Evolutionary conservation across 2,888 invertebrate species (phyloP).

Genomic region (Drosophila prolongata): DNA sequence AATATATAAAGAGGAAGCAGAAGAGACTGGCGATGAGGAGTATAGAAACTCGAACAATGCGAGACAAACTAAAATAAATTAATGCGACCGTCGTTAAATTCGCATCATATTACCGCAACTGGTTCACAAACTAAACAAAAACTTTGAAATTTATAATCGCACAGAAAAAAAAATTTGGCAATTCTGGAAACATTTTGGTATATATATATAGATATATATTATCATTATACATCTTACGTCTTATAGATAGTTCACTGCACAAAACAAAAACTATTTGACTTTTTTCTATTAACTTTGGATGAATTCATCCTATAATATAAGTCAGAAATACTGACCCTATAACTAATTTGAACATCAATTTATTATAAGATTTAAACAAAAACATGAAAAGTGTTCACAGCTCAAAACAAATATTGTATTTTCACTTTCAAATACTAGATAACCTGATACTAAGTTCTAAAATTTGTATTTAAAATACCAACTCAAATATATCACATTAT

Average conservation of each 20-base stretch:
- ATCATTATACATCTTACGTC: no score
- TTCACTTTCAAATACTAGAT: no score
- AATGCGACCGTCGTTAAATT: conserved; percentile 38
- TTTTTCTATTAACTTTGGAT: no score
- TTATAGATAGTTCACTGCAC: no score
- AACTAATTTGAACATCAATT: no score
- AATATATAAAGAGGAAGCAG: not conserved
- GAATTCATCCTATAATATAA: no score
- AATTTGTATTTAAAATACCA: no score
- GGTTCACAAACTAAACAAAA: conserved; percentile 29
- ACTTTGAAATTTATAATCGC: conserved; percentile 3
- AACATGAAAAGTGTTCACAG: not conserved
- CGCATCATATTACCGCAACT: conserved; percentile 22
- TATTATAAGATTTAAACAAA: no score
- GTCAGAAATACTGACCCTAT: no score
- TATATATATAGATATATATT: not conserved
- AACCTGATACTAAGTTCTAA: no score
- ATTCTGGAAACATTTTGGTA: not conserved
- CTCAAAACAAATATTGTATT: not conserved
- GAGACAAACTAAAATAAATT: conserved; percentile 40
- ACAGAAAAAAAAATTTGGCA: conserved; percentile 11
- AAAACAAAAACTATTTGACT: no score
- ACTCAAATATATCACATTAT: no score
- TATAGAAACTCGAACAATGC: conserved; percentile 32
- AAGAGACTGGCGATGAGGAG: not conserved